Conservation (phyloP, 2,888 invertebrate species). For the Deilephila porcellus region DNA sequence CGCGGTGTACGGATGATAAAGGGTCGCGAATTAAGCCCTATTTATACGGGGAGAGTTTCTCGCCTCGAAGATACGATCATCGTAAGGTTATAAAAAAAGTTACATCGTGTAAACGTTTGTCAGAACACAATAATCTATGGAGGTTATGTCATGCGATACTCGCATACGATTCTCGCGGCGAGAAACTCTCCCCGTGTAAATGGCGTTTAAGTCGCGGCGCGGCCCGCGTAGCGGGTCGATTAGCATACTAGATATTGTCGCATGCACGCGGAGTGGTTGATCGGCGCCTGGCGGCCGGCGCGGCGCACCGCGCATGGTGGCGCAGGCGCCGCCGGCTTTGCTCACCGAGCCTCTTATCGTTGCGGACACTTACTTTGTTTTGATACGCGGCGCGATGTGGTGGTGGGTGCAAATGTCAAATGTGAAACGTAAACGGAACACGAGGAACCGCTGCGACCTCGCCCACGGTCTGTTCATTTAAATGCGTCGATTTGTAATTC, state of each 20-base stretch:
- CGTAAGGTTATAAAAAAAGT: too few relatives aligned
- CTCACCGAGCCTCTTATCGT: too few relatives aligned
- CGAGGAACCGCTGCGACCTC: background rate
- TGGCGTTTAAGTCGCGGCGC: too few relatives aligned
- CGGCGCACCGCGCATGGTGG: background rate
- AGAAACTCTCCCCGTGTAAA: too few relatives aligned
- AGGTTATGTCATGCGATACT: too few relatives aligned
- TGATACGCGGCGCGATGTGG: background rate
- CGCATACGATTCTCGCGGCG: too few relatives aligned
- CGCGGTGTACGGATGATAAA: too few relatives aligned
- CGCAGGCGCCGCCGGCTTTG: background rate
- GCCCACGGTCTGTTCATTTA: background rate
- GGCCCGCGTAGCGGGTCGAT: background rate
- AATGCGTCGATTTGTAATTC: slow-evolving; percentile 7
- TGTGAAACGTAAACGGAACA: background rate
- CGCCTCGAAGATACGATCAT: too few relatives aligned
- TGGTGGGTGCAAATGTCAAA: slow-evolving; percentile 1
- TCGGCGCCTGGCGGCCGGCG: background rate
- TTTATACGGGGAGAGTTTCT: too few relatives aligned
- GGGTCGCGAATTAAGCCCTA: too few relatives aligned
- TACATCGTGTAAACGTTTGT: too few relatives aligned
- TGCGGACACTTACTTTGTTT: background rate
- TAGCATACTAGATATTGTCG: background rate
- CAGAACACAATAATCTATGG: too few relatives aligned
- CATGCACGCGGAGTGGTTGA: background rate